phyloP scores from a whole-genome alignment of 1,140 invertebrate genomes.

The Drosophila sulfurigaster region DNA sequence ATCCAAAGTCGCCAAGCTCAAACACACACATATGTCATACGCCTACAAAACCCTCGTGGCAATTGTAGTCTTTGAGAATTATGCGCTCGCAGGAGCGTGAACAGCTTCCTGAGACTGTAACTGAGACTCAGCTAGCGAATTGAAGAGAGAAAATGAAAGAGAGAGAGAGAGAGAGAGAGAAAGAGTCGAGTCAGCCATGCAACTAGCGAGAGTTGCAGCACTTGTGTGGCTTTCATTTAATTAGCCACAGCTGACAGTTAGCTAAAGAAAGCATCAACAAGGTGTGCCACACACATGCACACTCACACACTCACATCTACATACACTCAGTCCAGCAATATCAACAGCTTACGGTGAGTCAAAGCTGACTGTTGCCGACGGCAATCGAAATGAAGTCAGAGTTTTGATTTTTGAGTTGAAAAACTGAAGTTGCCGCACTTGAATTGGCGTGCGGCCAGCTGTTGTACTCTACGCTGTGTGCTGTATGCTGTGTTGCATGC shows the following conservation, averaged over 20 bases:
- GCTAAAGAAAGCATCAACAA: constrained; percentile 71
- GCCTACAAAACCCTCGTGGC: constrained; percentile 28
- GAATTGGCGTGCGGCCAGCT: constrained; percentile 78
- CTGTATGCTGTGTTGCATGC: constrained; percentile 8
- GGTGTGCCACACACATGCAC: constrained; percentile 25
- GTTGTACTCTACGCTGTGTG: constrained; percentile 20
- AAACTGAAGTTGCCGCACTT: constrained; percentile 63
- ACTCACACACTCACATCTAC: constrained; percentile 6
- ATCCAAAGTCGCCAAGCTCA: not conserved
- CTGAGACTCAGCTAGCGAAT: not conserved
- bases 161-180: not conserved
- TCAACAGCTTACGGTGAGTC: constrained; percentile 12
- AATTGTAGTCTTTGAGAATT: constrained; percentile 63
- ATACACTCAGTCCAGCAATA: not conserved
- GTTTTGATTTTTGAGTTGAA: constrained; percentile 30
- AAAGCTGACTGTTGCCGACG: constrained; percentile 24
- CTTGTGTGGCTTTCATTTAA: constrained; percentile 79
- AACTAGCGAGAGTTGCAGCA: constrained; percentile 77
- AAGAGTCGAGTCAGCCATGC: constrained; percentile 37
- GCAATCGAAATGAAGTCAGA: constrained; percentile 40
- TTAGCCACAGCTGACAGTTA: constrained; percentile 82
- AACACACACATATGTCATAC: constrained; percentile 3
- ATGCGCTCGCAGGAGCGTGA: constrained; percentile 63
- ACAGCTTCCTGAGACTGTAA: constrained; percentile 27
- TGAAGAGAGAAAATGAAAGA: not conserved